phyloP scores from a whole-genome alignment of 2,888 invertebrate species.

The Drosophila peninsularis region DNA sequence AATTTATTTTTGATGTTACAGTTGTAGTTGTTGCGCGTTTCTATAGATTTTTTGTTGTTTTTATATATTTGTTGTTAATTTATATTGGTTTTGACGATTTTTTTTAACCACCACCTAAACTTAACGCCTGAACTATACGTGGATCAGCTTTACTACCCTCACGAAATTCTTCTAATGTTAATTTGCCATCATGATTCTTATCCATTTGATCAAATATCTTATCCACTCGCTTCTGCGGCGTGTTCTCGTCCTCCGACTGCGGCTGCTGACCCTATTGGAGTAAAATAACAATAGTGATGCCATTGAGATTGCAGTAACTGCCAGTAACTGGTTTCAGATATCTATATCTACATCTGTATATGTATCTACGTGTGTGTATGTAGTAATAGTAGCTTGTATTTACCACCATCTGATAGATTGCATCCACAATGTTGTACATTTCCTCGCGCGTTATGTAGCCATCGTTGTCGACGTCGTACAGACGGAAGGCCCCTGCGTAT shows the following conservation, averaged over 20 bases:
- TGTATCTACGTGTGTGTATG: background rate
- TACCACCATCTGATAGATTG: conserved; percentile 99
- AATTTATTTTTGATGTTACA: conserved; percentile 14
- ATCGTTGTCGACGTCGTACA: conserved; percentile 98
- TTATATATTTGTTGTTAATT: background rate
- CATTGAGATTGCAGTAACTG: conserved; percentile 19
- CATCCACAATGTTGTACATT: conserved; percentile 98
- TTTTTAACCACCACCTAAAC: conserved; percentile 90
- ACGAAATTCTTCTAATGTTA: conserved; percentile 98
- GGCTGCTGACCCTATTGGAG: conserved; percentile 92
- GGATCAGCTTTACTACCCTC: conserved; percentile 99
- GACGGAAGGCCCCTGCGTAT: conserved; percentile 94
- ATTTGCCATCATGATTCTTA: conserved; percentile 98
- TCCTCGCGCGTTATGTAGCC: conserved; percentile 97
- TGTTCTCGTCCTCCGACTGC: conserved; percentile 94
- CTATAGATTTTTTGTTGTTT: conserved; percentile 14
- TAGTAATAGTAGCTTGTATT: conserved; percentile 84
- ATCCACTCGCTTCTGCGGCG: conserved; percentile 97
- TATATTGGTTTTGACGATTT: background rate
- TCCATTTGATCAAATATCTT: conserved; percentile 99
- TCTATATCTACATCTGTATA: background rate
- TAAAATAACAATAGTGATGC: conserved; percentile 44
- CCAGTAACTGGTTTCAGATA: background rate
- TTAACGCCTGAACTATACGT: conserved; percentile 97
- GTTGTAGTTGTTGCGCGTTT: conserved; percentile 46